These are phyloP conservation scores for Ornithoptera priamus DNA, from an alignment of 2,888 invertebrate genomes.

Conservation along the genomic window DNA sequence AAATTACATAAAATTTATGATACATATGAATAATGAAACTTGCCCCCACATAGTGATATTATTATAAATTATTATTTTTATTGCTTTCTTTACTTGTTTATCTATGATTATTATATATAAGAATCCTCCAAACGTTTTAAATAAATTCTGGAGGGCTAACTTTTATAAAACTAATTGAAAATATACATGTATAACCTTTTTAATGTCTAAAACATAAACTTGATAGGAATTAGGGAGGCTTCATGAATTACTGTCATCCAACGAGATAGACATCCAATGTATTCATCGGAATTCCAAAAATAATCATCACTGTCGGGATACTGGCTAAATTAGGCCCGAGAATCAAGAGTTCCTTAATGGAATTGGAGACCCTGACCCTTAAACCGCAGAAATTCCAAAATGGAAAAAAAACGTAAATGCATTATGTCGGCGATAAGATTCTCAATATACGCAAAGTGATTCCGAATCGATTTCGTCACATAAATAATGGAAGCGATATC, in stretches of 20 bases:
- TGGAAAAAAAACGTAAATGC: slow-evolving; percentile 43
- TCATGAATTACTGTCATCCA: slow-evolving; percentile 8
- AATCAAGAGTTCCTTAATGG: slow-evolving; percentile 45
- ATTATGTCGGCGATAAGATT: slow-evolving; percentile 47
- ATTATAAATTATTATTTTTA: too few species aligned
- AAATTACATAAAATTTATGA: too few species aligned
- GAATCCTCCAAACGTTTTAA: too few species aligned
- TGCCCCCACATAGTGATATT: too few species aligned
- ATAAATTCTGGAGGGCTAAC: too few species aligned
- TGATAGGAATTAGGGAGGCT: background rate
- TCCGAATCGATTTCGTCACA: slow-evolving; percentile 36
- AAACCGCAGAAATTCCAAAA: slow-evolving; percentile 35
- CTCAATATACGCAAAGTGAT: slow-evolving; percentile 51
- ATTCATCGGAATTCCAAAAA: slow-evolving; percentile 14
- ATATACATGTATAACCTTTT: too few species aligned
- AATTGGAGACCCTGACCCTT: slow-evolving; percentile 39
- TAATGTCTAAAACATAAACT: too few species aligned
- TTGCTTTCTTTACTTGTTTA: too few species aligned
- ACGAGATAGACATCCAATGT: slow-evolving; percentile 5
- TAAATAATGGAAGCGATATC: slow-evolving; percentile 33
- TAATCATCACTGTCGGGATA: slow-evolving; percentile 15
- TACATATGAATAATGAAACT: too few species aligned
- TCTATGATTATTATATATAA: too few species aligned
- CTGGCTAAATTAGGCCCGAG: slow-evolving; percentile 38
- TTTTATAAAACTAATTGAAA: background rate